phyloP scores from a whole-genome alignment of 2,113 vertebrate species.

The Heterotilapia buettikoferi region DNA sequence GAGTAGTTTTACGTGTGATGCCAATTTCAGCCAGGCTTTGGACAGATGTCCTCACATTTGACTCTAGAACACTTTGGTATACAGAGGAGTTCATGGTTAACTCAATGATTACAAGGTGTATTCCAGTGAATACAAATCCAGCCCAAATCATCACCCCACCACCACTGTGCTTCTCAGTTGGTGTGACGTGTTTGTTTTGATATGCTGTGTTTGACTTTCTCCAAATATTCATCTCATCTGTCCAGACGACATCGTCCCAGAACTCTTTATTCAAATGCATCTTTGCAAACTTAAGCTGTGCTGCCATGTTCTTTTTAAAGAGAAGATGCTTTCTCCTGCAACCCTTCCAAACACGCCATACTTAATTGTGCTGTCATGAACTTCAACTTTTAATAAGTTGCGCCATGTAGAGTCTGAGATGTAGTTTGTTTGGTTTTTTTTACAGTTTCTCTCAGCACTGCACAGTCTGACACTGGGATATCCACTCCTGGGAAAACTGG shows the following conservation, averaged over 20 bases:
- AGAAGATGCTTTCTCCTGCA: background rate
- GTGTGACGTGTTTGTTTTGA: background rate
- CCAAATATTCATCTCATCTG: background rate
- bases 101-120: background rate
- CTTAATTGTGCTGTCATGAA: background rate
- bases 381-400: background rate
- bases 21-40: background rate
- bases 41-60: background rate
- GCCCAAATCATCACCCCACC: background rate
- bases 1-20: background rate
- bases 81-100: background rate
- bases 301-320: background rate
- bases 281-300: background rate
- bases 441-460: background rate
- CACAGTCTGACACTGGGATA: background rate
- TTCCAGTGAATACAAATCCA: background rate
- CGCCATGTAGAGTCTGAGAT: background rate
- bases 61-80: background rate
- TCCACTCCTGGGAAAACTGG: background rate
- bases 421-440: rapidly evolving
- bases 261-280: background rate
- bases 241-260: background rate
- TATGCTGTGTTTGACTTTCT: background rate
- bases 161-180: background rate
- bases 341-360: background rate